Evolutionary conservation across 1,140 invertebrate genomes (phyloP).

Genomic region (Drosophila burlai): DNA sequence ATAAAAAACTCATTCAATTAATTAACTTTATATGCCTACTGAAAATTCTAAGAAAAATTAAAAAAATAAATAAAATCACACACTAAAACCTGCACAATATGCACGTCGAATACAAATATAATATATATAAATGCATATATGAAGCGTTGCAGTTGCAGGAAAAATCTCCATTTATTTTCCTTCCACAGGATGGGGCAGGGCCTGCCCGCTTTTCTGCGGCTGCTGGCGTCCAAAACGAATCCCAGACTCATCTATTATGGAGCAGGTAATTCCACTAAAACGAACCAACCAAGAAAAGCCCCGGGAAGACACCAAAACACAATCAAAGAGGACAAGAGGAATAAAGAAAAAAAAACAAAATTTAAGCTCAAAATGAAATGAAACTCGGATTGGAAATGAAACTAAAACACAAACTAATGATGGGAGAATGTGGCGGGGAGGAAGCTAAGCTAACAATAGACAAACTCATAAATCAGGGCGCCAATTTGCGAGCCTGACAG

Average conservation of each 20-base stretch:
- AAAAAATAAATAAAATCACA: not conserved
- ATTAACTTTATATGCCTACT: not conserved
- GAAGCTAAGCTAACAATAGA: constrained; percentile 60
- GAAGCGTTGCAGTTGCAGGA: constrained; percentile 8
- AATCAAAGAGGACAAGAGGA: constrained; percentile 48
- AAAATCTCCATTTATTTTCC: constrained; percentile 9
- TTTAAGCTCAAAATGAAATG: constrained; percentile 76
- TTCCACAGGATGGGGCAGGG: constrained; percentile 11
- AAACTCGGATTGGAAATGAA: constrained; percentile 75
- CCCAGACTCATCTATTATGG: constrained; percentile 73
- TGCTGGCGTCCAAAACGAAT: constrained; percentile 53
- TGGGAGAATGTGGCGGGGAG: not conserved
- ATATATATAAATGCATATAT: constrained; percentile 1
- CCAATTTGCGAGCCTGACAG: constrained; percentile 77
- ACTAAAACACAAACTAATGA: constrained; percentile 79
- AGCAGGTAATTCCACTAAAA: constrained; percentile 81
- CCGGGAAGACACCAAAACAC: constrained; percentile 45
- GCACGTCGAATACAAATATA: not conserved
- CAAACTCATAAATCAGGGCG: constrained; percentile 82
- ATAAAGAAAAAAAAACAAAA: constrained; percentile 22
- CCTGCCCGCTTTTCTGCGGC: constrained; percentile 4
- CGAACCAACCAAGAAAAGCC: constrained; percentile 51
- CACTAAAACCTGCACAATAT: not conserved
- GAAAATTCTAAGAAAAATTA: not conserved
- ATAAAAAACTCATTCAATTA: not conserved